These are phyloP conservation scores for Cephus runcator DNA, from an alignment of 2,888 invertebrate species.

Conservation along the genomic window DNA sequence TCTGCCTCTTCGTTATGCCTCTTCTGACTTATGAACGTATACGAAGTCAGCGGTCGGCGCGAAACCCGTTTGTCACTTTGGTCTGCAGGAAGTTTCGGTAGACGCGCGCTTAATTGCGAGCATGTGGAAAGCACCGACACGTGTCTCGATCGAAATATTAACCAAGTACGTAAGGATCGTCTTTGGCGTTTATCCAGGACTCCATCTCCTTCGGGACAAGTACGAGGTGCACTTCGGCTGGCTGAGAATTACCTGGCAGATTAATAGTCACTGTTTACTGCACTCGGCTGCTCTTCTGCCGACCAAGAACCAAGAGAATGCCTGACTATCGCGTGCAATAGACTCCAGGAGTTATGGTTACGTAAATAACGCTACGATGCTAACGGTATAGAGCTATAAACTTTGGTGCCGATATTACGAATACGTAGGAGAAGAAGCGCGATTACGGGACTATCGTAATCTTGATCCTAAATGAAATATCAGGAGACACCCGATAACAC, in stretches of 20 bases:
- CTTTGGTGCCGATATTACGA: neutral
- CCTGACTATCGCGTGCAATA: slow-evolving; percentile 26
- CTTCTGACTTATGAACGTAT: neutral
- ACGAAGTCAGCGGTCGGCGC: neutral
- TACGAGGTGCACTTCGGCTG: neutral
- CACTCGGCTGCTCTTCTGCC: neutral
- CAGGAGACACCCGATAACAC: too few relatives aligned
- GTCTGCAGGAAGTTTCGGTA: neutral
- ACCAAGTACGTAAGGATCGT: too few relatives aligned
- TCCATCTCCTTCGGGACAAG: too few relatives aligned
- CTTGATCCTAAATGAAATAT: neutral
- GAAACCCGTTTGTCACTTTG: neutral
- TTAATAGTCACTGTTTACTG: slow-evolving; percentile 12
- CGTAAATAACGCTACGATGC: slow-evolving; percentile 52
- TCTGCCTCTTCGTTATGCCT: neutral
- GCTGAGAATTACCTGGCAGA: slow-evolving; percentile 25
- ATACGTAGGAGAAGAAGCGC: neutral
- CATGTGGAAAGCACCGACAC: too few relatives aligned
- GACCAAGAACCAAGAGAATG: too few relatives aligned
- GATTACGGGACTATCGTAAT: too few relatives aligned
- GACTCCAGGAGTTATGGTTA: slow-evolving; percentile 52
- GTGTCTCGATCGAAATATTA: neutral
- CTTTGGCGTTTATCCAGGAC: too few relatives aligned
- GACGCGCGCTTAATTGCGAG: neutral
- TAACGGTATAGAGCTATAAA: neutral